Conservation (phyloP, 1,140 invertebrate species). For the Eriocheir sinensis region DNA sequence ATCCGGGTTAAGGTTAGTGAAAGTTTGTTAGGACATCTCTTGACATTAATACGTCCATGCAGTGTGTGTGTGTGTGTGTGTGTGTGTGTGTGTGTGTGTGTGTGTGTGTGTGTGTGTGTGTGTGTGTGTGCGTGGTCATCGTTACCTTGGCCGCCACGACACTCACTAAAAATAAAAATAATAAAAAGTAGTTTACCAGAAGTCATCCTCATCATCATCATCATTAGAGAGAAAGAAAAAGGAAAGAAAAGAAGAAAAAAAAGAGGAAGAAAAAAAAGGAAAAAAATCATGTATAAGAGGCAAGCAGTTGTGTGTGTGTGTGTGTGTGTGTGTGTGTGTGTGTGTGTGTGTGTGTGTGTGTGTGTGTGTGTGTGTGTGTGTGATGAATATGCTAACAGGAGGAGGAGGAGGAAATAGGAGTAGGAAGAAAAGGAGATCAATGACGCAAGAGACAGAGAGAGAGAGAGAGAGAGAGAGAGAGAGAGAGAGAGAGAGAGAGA, state of each 20-base stretch:
- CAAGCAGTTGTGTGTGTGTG: too few relatives aligned
- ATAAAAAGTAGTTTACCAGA: too few relatives aligned
- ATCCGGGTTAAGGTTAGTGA: neutral
- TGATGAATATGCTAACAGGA: too few relatives aligned
- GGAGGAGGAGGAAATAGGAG: too few relatives aligned
- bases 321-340: neutral
- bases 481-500: slow-evolving; percentile 50
- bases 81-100: slow-evolving; percentile 24
- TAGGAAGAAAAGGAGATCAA: too few relatives aligned
- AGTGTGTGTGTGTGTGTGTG: neutral
- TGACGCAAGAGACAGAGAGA: neutral
- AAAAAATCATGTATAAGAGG: too few relatives aligned
- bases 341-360: neutral
- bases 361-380: neutral
- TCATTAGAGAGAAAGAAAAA: too few relatives aligned
- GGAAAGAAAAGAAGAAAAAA: too few relatives aligned
- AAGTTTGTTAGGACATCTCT: neutral
- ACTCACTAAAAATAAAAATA: too few relatives aligned
- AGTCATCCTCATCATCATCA: too few relatives aligned
- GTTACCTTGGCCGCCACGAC: too few relatives aligned
- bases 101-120: neutral
- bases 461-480: slow-evolving; percentile 47
- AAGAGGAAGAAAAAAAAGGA: too few relatives aligned
- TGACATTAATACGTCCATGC: slow-evolving; percentile 24
- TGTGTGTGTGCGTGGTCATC: neutral